Evolutionary conservation across 64 coral and sea anemone genomes (phyloP).

Genomic region (Montipora foliosa): DNA sequence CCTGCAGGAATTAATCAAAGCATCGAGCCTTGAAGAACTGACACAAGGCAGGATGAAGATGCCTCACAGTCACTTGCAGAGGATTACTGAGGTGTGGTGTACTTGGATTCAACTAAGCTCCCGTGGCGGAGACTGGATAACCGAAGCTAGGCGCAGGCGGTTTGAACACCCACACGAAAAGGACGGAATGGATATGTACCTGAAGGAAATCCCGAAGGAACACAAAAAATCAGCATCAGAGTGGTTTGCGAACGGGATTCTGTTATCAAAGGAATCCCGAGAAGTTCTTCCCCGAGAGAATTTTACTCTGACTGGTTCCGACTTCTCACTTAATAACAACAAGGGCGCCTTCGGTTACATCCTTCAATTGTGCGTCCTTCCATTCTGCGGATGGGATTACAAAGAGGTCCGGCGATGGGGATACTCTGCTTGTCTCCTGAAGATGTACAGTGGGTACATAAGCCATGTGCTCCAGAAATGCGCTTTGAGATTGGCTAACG

Average conservation of each 20-base stretch:
- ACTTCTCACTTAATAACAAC: not conserved
- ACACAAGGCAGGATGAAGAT: slow-evolving; percentile 49
- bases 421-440: not conserved
- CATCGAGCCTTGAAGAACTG: slow-evolving; percentile 41
- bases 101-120: slow-evolving; percentile 44
- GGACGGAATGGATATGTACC: slow-evolving; percentile 5
- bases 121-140: not conserved
- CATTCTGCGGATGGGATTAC: slow-evolving; percentile 64
- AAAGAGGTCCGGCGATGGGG: not conserved
- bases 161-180: not conserved
- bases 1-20: slow-evolving; percentile 31
- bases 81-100: slow-evolving; percentile 18
- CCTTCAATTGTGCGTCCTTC: slow-evolving; percentile 12
- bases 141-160: not conserved
- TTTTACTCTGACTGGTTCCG: slow-evolving; percentile 51
- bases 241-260: slow-evolving; percentile 59
- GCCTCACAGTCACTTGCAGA: not conserved
- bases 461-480: slow-evolving; percentile 38
- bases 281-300: not conserved
- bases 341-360: slow-evolving; percentile 4
- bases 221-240: slow-evolving; percentile 55
- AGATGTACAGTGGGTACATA: slow-evolving; percentile 59
- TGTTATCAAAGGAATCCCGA: not conserved
- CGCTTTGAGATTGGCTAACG: slow-evolving; percentile 4
- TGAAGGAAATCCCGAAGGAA: slow-evolving; percentile 49